A percentile compares a stretch with the other conserved stretches of the same genome.
These are phyloP conservation scores for Perdita meconis DNA, from an alignment of 2,888 invertebrate genomes.

Conservation along the genomic window DNA sequence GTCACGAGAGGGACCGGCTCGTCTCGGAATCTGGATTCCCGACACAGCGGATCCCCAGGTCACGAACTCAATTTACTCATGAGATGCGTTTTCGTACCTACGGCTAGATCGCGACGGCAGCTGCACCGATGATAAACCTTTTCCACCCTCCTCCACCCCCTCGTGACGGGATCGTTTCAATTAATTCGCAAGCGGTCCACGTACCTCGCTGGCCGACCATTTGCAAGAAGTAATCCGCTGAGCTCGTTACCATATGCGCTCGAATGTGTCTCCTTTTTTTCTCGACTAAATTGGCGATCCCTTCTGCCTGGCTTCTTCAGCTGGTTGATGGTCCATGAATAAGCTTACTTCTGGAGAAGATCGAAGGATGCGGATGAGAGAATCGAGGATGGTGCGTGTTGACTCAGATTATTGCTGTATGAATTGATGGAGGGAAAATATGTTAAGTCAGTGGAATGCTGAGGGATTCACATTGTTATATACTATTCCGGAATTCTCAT, in stretches of 20 bases:
- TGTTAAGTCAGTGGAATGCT: too few relatives aligned
- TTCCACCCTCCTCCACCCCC: neutral
- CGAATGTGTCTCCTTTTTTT: neutral
- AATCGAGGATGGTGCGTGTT: neutral
- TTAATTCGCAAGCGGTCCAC: slow-evolving; percentile 49
- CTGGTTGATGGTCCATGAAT: neutral
- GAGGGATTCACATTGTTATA: too few relatives aligned
- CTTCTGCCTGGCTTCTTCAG: neutral
- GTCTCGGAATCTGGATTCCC: slow-evolving; percentile 42
- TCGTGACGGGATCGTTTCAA: slow-evolving; percentile 28
- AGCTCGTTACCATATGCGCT: slow-evolving; percentile 16
- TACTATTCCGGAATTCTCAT: too few relatives aligned
- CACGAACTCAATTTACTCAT: slow-evolving; percentile 58
- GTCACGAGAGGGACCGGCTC: slow-evolving; percentile 3
- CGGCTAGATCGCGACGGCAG: slow-evolving; percentile 20
- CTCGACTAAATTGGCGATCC: neutral
- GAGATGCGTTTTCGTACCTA: slow-evolving; percentile 37
- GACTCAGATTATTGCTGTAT: too few relatives aligned
- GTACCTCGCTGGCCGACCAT: slow-evolving; percentile 23
- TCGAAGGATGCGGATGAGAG: neutral
- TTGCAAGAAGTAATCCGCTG: slow-evolving; percentile 32
- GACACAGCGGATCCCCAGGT: slow-evolving; percentile 36
- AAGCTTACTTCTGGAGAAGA: neutral
- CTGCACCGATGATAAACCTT: slow-evolving; percentile 45
- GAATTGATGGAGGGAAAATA: too few relatives aligned